These are phyloP conservation scores for Athalia circularis DNA, from an alignment of 2,888 invertebrate genomes.

Conservation along the genomic window DNA sequence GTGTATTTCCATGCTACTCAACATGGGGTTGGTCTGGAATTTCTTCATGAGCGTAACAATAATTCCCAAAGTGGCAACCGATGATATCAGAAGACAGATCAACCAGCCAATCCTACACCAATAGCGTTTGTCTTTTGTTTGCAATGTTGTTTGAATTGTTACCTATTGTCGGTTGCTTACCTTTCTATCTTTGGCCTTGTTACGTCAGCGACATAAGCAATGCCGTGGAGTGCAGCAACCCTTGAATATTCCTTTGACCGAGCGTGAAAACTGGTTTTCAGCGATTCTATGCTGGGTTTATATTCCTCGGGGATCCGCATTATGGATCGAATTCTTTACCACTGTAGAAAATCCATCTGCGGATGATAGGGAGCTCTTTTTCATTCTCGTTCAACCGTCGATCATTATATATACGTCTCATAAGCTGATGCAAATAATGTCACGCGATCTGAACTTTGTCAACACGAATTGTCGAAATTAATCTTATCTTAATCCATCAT, in stretches of 20 bases:
- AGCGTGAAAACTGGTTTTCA: slow-evolving; percentile 56
- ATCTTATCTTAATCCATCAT: slow-evolving; percentile 1
- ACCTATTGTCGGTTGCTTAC: slow-evolving; percentile 70
- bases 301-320: slow-evolving; percentile 22
- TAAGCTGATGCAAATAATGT: neutral
- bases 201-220: slow-evolving; percentile 85
- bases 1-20: slow-evolving; percentile 80
- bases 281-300: slow-evolving; percentile 50
- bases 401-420: no score
- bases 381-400: no score
- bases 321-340: no score
- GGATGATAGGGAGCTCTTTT: no score
- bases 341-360: no score
- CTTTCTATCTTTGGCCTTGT: slow-evolving; percentile 86
- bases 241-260: slow-evolving; percentile 61
- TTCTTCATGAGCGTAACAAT: slow-evolving; percentile 88
- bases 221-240: slow-evolving; percentile 81
- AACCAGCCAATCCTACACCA: slow-evolving; percentile 86
- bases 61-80: slow-evolving; percentile 83
- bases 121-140: no score
- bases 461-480: slow-evolving; percentile 20
- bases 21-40: slow-evolving; percentile 89
- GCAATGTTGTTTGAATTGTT: no score
- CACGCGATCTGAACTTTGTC: neutral
- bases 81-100: slow-evolving; percentile 82